Evolutionary conservation across 2,797 vertebrate species (phyloP).

Genomic region (Acanthurus lineatus): DNA sequence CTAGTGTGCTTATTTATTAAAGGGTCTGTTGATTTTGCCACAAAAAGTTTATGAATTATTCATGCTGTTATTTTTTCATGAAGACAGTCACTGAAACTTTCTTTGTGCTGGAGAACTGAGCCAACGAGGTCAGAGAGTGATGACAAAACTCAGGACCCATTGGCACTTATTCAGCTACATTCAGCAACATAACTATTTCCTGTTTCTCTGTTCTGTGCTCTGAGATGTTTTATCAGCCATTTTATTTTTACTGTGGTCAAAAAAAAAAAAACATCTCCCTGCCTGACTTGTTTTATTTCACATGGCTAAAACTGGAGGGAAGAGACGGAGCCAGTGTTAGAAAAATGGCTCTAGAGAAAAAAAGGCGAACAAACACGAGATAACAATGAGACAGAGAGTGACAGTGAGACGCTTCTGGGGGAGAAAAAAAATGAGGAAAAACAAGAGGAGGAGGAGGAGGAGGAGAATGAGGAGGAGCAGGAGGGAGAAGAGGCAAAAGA

Average conservation of each 20-base stretch:
- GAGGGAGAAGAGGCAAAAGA: slow-evolving; percentile 36
- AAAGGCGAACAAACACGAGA: slow-evolving; percentile 51
- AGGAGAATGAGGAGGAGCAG: slow-evolving; percentile 24
- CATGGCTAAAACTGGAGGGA: slow-evolving; percentile 45
- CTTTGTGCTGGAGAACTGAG: background rate
- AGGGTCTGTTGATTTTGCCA: background rate
- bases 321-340: slow-evolving; percentile 50
- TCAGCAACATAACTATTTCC: slow-evolving; percentile 4
- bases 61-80: background rate
- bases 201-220: slow-evolving; percentile 7
- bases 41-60: slow-evolving; percentile 14
- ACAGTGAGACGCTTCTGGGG: slow-evolving; percentile 64
- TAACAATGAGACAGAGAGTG: slow-evolving; percentile 66
- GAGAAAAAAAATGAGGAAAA: slow-evolving; percentile 37
- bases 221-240: slow-evolving; percentile 37
- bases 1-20: background rate
- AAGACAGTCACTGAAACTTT: background rate
- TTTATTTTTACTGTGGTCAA: slow-evolving; percentile 32
- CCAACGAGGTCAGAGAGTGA: slow-evolving; percentile 5
- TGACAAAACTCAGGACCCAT: background rate
- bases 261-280: slow-evolving; percentile 16
- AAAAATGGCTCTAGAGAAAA: slow-evolving; percentile 57
- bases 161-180: background rate
- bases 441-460: slow-evolving; percentile 17
- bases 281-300: slow-evolving; percentile 52